A percentile compares a stretch with the other conserved stretches of the same genome.
Conservation (phyloP, 1,140 invertebrate genomes). For the Ceratoteleas bidentatus region DNA sequence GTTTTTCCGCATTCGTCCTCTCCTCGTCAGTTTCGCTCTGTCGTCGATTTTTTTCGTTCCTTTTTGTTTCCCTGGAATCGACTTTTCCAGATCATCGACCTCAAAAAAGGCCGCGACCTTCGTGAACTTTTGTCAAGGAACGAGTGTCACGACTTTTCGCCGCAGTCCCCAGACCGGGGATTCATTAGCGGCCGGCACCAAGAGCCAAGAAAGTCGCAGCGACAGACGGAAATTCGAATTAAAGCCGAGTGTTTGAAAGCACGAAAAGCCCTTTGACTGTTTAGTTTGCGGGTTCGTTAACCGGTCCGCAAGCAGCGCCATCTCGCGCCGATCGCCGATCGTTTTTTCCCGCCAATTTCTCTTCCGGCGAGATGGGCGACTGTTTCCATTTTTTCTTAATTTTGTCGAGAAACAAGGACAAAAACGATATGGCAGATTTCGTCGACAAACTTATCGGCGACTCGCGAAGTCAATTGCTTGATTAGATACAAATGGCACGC, state of each 20-base stretch:
- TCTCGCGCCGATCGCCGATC: no score
- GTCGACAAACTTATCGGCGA: no score
- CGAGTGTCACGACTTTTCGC: conserved; percentile 36
- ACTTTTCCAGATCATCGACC: conserved; percentile 28
- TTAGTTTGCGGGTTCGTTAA: neutral
- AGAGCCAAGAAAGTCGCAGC: neutral
- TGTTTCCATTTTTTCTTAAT: no score
- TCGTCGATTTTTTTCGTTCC: neutral
- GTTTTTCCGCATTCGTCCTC: no score
- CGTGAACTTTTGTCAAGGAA: conserved; percentile 27
- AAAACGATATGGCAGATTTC: no score
- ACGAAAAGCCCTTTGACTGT: neutral
- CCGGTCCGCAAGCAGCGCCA: no score
- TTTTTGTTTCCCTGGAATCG: conserved; percentile 12
- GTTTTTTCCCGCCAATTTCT: no score
- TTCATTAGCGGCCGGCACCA: neutral
- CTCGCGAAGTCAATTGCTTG: no score
- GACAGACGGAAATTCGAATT: conserved; percentile 7
- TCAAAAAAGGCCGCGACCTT: conserved; percentile 35
- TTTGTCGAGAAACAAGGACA: no score
- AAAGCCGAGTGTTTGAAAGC: neutral
- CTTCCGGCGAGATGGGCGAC: no score
- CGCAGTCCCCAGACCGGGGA: neutral
- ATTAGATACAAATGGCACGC: no score
- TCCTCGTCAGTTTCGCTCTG: no score